Percentiles rank a stretch among this genome's conserved stretches.
Evolutionary conservation across 30 jellyfish, hydroid and myxozoan genomes (phyloP).

Genomic region (Turritopsis rubra): DNA sequence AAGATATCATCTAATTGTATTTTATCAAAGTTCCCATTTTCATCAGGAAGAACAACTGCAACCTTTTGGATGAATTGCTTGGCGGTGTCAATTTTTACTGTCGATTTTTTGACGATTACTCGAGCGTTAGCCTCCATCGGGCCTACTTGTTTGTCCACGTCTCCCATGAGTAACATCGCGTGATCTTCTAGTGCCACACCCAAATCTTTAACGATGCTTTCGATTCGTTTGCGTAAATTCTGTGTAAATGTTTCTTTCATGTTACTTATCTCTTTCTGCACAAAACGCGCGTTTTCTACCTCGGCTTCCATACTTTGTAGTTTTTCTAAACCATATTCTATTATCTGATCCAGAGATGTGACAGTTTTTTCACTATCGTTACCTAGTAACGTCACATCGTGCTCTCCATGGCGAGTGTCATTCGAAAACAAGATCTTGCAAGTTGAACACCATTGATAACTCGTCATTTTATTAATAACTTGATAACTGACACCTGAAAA

Average conservation of each 20-base stretch:
- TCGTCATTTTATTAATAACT: not conserved
- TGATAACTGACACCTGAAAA: not conserved
- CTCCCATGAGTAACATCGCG: constrained; percentile 21
- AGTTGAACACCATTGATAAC: constrained; percentile 17
- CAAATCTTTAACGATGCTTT: constrained; percentile 27
- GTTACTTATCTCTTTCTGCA: constrained; percentile 1
- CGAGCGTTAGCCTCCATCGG: not conserved
- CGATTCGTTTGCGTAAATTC: constrained; percentile 15
- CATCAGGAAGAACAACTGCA: constrained; percentile 29
- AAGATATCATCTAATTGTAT: constrained; percentile 11
- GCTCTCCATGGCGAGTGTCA: constrained; percentile 7
- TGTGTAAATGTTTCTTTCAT: constrained; percentile 19
- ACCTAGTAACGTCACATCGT: constrained; percentile 11
- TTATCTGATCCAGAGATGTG: constrained; percentile 18
- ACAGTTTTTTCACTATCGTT: constrained; percentile 16
- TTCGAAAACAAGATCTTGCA: constrained; percentile 14
- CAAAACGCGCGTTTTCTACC: constrained; percentile 20
- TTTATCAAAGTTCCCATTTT: constrained; percentile 7
- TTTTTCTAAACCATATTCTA: constrained; percentile 23
- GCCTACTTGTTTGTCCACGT: constrained; percentile 27
- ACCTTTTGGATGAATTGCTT: constrained; percentile 23
- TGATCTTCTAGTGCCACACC: constrained; percentile 37
- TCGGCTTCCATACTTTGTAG: constrained; percentile 10
- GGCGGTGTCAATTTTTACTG: constrained; percentile 28
- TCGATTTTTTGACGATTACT: constrained; percentile 12